Percentiles rank a stretch among this genome's conserved stretches.
Evolutionary conservation across 1,140 invertebrate species (phyloP).

Genomic region (Drosophila mojavensis): DNA sequence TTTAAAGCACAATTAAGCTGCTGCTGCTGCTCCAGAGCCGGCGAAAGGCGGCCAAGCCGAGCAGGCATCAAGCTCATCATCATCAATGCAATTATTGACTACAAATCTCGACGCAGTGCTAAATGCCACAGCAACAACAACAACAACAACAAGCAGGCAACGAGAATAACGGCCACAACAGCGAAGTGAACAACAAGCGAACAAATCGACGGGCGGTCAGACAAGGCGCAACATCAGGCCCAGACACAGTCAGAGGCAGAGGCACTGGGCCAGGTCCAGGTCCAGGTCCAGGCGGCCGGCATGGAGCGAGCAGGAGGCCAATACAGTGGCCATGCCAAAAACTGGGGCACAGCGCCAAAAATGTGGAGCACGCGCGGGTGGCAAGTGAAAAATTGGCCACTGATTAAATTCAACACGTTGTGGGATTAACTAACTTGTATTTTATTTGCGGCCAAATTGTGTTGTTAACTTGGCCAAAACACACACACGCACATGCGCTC

Average conservation of each 20-base stretch:
- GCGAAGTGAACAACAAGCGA: conserved; percentile 24
- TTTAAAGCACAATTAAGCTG: conserved; percentile 76
- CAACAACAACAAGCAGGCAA: conserved; percentile 31
- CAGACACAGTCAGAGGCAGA: background rate
- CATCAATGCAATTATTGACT: conserved; percentile 81
- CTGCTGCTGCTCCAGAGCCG: conserved; percentile 5
- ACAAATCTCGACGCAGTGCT: conserved; percentile 69
- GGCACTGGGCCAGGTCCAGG: too few relatives aligned
- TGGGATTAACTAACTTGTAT: conserved; percentile 82
- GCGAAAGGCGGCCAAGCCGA: background rate
- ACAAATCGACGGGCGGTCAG: conserved; percentile 39
- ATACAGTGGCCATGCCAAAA: background rate
- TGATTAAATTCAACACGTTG: conserved; percentile 83
- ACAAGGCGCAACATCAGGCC: conserved; percentile 29
- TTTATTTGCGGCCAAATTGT: conserved; percentile 78
- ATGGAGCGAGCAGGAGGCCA: background rate
- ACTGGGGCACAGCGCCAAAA: background rate
- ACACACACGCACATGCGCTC: background rate
- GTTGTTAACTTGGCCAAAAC: conserved; percentile 68
- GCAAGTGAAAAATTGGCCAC: conserved; percentile 80
- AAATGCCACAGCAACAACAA: conserved; percentile 48
- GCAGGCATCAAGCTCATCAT: conserved; percentile 54
- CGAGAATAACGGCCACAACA: conserved; percentile 14
- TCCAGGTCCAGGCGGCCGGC: too few relatives aligned
- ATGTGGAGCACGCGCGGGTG: conserved; percentile 28